Conservation (phyloP, 2,797 vertebrate genomes). For the Antrozous pallidus region DNA sequence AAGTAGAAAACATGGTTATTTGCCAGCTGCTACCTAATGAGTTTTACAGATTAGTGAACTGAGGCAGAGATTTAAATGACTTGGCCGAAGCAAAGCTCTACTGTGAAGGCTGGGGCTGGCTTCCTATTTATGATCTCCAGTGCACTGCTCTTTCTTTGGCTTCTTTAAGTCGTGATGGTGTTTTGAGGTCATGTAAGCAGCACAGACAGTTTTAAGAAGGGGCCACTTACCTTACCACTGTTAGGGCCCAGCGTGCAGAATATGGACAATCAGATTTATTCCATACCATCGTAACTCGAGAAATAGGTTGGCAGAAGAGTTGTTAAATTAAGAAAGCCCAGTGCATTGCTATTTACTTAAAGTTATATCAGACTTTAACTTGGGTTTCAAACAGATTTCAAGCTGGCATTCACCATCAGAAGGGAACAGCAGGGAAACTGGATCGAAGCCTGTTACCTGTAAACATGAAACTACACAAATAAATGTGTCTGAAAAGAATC, state of each 20-base stretch:
- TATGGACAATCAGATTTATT: neutral
- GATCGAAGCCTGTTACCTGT: neutral
- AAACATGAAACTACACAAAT: neutral
- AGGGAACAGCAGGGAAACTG: neutral
- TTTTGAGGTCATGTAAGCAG: neutral
- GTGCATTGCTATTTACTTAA: neutral
- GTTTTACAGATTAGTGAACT: neutral
- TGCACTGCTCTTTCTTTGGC: neutral
- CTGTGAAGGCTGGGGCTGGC: neutral
- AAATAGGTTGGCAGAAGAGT: neutral
- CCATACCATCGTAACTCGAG: neutral
- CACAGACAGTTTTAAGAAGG: neutral
- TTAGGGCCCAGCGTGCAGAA: neutral
- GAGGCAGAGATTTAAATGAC: neutral
- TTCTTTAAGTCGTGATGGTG: neutral
- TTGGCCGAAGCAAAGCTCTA: neutral
- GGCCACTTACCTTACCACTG: neutral
- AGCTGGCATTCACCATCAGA: neutral
- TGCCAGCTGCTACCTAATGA: neutral
- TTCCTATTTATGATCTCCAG: neutral
- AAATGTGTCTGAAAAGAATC: neutral
- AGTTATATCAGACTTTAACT: neutral
- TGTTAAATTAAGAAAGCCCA: neutral
- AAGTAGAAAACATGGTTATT: neutral
- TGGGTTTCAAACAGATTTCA: neutral